Evolutionary conservation across 1,140 invertebrate species (phyloP).

Genomic region (Temnothorax nylanderi): DNA sequence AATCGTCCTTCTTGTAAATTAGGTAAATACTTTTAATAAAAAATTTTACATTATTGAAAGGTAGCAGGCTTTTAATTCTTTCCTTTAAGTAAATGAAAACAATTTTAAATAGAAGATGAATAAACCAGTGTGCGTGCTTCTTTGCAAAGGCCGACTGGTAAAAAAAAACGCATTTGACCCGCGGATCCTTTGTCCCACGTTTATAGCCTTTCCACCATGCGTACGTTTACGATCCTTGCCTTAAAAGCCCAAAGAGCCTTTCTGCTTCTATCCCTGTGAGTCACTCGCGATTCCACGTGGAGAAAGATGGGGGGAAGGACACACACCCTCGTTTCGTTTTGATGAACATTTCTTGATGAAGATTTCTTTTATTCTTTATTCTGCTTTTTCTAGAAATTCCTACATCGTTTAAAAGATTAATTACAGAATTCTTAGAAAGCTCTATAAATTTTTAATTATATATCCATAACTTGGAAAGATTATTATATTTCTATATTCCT

Average conservation of each 20-base stretch:
- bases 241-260: slow-evolving; percentile 64
- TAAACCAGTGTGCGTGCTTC: not conserved
- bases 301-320: not conserved
- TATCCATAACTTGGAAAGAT: not conserved
- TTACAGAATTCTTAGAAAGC: not conserved
- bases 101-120: slow-evolving; percentile 20
- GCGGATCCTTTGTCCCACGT: slow-evolving; percentile 58
- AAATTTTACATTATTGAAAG: not conserved
- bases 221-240: slow-evolving; percentile 60
- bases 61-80: not conserved
- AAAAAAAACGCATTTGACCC: slow-evolving; percentile 38
- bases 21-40: not conserved
- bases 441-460: not conserved
- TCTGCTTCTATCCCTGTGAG: slow-evolving; percentile 66
- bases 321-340: slow-evolving; percentile 16
- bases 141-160: slow-evolving; percentile 37
- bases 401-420: not conserved
- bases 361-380: slow-evolving; percentile 1
- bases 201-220: slow-evolving; percentile 46
- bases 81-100: not conserved
- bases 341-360: not conserved
- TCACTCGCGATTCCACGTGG: slow-evolving; percentile 55
- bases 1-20: not conserved
- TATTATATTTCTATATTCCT: not conserved
- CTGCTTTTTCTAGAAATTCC: not conserved